A percentile compares a stretch with the other conserved stretches of the same genome.
These are phyloP conservation scores for Eremophila alpestris DNA, from an alignment of 2,797 vertebrate species.

Conservation along the genomic window DNA sequence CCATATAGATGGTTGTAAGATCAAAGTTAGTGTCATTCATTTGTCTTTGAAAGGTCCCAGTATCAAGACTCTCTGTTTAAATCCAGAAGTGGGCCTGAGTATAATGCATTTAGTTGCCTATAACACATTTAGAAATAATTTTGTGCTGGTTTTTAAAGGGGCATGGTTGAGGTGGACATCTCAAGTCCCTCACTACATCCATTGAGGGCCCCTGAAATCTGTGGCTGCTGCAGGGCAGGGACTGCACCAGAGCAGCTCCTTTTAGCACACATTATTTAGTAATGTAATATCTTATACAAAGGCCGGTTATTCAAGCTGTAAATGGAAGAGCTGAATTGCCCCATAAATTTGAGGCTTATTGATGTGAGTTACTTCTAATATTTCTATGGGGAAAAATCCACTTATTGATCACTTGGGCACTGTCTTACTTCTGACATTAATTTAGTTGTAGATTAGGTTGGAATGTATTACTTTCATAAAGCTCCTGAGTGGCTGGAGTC, in stretches of 20 bases:
- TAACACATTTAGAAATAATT: neutral
- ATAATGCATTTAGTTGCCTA: neutral
- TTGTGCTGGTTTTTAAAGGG: neutral
- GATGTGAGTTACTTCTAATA: conserved; percentile 54
- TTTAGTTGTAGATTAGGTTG: conserved; percentile 59
- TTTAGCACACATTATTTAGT: conserved; percentile 56
- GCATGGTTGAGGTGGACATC: neutral
- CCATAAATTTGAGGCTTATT: conserved; percentile 63
- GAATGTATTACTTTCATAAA: conserved; percentile 65
- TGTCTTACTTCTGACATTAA: conserved; percentile 61
- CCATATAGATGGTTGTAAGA: neutral
- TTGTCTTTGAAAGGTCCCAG: neutral
- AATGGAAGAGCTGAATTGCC: conserved; percentile 44
- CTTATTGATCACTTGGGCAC: conserved; percentile 57
- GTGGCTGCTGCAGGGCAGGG: neutral
- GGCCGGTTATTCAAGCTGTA: conserved; percentile 55
- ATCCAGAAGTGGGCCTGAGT: neutral
- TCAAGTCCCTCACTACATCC: neutral
- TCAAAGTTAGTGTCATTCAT: neutral
- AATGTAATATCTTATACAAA: conserved; percentile 54
- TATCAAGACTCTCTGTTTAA: neutral
- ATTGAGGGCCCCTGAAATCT: neutral
- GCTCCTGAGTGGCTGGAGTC: conserved; percentile 64
- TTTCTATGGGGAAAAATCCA: conserved; percentile 43
- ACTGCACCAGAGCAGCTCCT: neutral